These are phyloP conservation scores for Platichthys flesus DNA, from an alignment of 2,113 vertebrate genomes.

Conservation along the genomic window DNA sequence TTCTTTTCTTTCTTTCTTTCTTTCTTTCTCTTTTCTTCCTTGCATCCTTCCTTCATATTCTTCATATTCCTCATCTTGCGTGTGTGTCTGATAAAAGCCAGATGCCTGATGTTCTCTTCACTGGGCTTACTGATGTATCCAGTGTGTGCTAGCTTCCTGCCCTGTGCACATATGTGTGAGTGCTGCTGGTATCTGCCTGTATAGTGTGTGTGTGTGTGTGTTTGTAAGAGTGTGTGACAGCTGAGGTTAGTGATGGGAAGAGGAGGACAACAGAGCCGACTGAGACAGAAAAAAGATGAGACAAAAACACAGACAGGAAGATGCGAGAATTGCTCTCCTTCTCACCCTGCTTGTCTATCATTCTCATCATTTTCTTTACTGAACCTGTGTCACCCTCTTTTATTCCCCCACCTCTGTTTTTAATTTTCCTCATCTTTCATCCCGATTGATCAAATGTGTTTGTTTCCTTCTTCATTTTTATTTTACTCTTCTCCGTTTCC, in stretches of 20 bases:
- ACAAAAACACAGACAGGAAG: slow-evolving; percentile 47
- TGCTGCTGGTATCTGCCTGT: slow-evolving; percentile 7
- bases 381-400: slow-evolving; percentile 40
- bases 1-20: neutral
- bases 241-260: slow-evolving; percentile 51
- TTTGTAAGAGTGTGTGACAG: slow-evolving; percentile 12
- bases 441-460: slow-evolving; percentile 9
- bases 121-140: slow-evolving; percentile 38
- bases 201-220: neutral
- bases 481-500: neutral
- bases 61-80: neutral
- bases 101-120: slow-evolving; percentile 42
- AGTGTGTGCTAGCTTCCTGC: slow-evolving; percentile 9
- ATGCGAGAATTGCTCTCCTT: slow-evolving; percentile 26
- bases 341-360: slow-evolving; percentile 34
- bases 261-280: slow-evolving; percentile 28
- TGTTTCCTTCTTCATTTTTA: neutral
- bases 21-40: neutral
- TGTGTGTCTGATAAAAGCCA: slow-evolving; percentile 47
- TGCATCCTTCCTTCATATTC: neutral
- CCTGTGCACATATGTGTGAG: neutral
- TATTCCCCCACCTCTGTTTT: slow-evolving; percentile 21
- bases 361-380: slow-evolving; percentile 3
- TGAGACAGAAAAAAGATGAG: slow-evolving; percentile 51
- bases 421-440: neutral